phyloP scores from a whole-genome alignment of 2,113 vertebrate species.

The Brevimyrus niger region DNA sequence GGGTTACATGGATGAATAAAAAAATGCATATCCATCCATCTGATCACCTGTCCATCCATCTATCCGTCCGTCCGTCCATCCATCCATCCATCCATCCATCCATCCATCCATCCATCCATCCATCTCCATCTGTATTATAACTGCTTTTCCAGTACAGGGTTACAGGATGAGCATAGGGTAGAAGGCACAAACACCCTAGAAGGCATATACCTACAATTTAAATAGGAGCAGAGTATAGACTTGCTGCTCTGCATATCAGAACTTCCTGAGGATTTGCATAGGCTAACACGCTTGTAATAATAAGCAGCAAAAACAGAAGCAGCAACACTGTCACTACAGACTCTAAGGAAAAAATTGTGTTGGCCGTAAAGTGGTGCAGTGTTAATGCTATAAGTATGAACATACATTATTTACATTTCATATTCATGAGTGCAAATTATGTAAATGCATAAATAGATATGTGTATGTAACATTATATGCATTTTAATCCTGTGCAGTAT shows the following conservation, averaged over 20 bases:
- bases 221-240: not conserved
- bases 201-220: not conserved
- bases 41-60: not conserved
- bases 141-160: not conserved
- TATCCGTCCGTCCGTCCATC: not conserved
- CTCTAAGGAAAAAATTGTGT: not conserved
- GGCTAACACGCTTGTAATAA: not conserved
- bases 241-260: not conserved
- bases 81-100: not conserved
- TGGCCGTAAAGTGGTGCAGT: not conserved
- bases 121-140: not conserved
- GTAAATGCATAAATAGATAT: not conserved
- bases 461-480: not conserved
- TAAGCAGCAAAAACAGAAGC: not conserved
- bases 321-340: not conserved
- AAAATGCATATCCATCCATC: not conserved
- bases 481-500: not conserved
- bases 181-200: not conserved
- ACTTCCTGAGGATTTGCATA: not conserved
- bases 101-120: not conserved
- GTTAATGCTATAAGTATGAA: not conserved
- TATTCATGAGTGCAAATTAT: constrained; percentile 1
- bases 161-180: not conserved
- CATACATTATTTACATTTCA: not conserved
- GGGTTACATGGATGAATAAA: not conserved